phyloP scores from a whole-genome alignment of 1,140 invertebrate species.

The Mactra quadrangularis region DNA sequence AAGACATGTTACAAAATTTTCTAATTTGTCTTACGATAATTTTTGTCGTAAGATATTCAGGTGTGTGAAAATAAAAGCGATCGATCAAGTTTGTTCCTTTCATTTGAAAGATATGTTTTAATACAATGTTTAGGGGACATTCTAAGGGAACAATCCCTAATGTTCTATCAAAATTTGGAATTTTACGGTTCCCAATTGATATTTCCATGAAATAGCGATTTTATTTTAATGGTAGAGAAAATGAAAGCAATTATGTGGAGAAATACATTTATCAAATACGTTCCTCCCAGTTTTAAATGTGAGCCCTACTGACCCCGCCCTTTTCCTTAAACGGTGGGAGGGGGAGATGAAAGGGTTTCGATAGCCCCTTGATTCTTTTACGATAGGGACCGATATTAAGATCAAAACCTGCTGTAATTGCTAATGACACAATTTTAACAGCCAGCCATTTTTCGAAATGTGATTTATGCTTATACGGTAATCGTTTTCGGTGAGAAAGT shows the following conservation, averaged over 20 bases:
- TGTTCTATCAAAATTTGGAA: no score
- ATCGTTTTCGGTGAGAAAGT: slow-evolving; percentile 55
- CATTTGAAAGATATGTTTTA: no score
- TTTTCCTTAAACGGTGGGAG: slow-evolving; percentile 40
- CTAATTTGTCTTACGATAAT: no score
- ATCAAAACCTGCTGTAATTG: slow-evolving; percentile 58
- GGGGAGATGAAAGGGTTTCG: slow-evolving; percentile 51
- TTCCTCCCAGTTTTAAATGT: slow-evolving; percentile 31
- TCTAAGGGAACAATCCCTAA: no score
- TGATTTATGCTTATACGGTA: slow-evolving; percentile 43
- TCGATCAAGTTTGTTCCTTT: no score
- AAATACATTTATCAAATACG: slow-evolving; percentile 36
- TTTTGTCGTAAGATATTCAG: no score
- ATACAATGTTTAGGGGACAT: no score
- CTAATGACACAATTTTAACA: slow-evolving; percentile 62
- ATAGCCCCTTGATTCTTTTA: slow-evolving; percentile 41
- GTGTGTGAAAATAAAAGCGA: no score
- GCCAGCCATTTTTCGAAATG: background rate
- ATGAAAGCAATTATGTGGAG: background rate
- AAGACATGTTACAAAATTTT: no score
- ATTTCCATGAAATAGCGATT: slow-evolving; percentile 36
- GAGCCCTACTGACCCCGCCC: slow-evolving; percentile 1
- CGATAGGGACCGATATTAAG: background rate
- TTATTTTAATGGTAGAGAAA: background rate
- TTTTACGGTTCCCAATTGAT: no score